Base-by-base conservation (phyloP, 2,888 invertebrate genomes). In the Apodemia zela region DNA sequence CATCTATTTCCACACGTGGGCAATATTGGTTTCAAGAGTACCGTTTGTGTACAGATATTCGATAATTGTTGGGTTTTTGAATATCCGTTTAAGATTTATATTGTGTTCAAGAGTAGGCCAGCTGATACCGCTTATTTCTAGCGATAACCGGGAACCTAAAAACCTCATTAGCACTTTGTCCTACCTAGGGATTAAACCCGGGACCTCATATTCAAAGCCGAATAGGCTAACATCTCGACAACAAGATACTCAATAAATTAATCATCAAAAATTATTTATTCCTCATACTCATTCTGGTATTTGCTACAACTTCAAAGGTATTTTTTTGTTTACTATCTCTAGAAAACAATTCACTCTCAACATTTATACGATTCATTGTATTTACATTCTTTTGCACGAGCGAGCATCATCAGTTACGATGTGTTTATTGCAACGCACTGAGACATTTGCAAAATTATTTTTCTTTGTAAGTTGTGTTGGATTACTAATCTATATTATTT, bases 391-490 rank as follows among this genome's bases (percentile, higher is more conserved):
- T 54, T 25, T 13, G 11, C 21, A 54, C 21, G 54, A 21, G 11
- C n/a, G 25, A 18, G 13, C 18, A 29, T 15, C 47, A n/a, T 54
- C 38, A 57, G 54, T 58, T 42, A 42, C 42, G 42, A 84, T 85
- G 82, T 77, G 76, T 73, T 65, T 80, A 25, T 69, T 78, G 60
- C 73, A 81, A 18, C 80, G 76, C 72, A 82, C 78, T 0, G 79
- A 79, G 60, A 78, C 76, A 11, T 81, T 83, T 60, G 81, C 80
- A 2, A 87, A 84, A 75, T 71, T 87, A 70, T 89, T 89, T 70
- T 87, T 89, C 66, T 60, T 83, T n/a, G 67, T 89, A 17, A 82
- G 82, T 65, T 76, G 83, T 61, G 76, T 74, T 13, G 88, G 88
- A 7, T 66, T 89, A 45, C 29, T 86, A 13, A 79, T 80, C 74